Percentiles rank a stretch among this genome's conserved stretches.
Evolutionary conservation across 2,888 invertebrate genomes (phyloP).

Genomic region (Diaprepes abbreviatus): DNA sequence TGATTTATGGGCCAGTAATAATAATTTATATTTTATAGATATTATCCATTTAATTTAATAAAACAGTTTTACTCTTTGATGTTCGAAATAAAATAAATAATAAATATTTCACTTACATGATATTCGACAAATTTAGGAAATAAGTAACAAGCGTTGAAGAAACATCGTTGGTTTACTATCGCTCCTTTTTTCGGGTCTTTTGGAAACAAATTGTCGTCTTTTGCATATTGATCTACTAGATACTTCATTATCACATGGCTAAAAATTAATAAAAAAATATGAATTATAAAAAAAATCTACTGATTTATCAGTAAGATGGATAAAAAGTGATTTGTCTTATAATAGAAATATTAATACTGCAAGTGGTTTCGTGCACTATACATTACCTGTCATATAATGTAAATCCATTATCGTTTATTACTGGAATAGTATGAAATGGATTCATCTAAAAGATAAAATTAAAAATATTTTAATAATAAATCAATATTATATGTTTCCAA

Average conservation of each 20-base stretch:
- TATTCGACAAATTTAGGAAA: slow-evolving; percentile 70
- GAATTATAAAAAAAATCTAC: no score
- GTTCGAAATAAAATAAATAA: no score
- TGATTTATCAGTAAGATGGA: no score
- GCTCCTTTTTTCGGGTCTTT: slow-evolving; percentile 75
- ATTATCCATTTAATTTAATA: no score
- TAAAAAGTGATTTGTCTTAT: no score
- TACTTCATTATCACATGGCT: slow-evolving; percentile 79
- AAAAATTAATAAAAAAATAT: slow-evolving; percentile 61
- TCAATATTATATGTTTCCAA: no score
- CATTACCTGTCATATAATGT: slow-evolving; percentile 77
- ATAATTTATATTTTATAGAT: no score
- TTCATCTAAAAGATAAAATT: slow-evolving; percentile 74
- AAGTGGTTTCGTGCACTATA: no score
- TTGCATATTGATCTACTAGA: slow-evolving; percentile 76
- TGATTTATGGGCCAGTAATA: no score
- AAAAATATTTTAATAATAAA: no score
- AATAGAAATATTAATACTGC: no score
- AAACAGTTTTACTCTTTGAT: no score
- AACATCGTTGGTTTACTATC: slow-evolving; percentile 74
- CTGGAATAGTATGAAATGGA: slow-evolving; percentile 80
- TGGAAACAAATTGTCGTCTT: slow-evolving; percentile 76
- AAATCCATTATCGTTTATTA: slow-evolving; percentile 80
- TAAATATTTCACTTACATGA: slow-evolving; percentile 76
- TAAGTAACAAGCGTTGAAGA: slow-evolving; percentile 74